These are phyloP conservation scores for Sandelia bainsii DNA, from an alignment of 2,797 vertebrate genomes.

Conservation along the genomic window DNA sequence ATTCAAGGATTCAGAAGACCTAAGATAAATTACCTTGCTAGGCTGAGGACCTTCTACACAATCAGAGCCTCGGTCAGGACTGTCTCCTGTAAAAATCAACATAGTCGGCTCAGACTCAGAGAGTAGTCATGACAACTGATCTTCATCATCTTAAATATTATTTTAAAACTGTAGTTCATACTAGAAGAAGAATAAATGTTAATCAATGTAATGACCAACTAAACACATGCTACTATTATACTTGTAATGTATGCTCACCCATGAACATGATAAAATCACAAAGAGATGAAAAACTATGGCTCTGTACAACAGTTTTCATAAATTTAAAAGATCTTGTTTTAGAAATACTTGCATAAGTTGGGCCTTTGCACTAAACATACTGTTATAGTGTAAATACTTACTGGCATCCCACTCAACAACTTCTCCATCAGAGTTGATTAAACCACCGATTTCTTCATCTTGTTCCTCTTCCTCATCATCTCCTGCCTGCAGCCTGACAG, in stretches of 20 bases:
- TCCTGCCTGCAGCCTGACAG: constrained; percentile 65
- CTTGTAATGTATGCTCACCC: no score
- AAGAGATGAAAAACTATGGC: background rate
- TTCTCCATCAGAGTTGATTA: constrained; percentile 76
- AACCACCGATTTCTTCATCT: constrained; percentile 66
- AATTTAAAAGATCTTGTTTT: background rate
- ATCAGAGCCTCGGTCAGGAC: constrained; percentile 51
- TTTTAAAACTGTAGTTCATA: background rate
- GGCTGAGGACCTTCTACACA: constrained; percentile 42
- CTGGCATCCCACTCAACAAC: constrained; percentile 71
- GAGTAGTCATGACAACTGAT: background rate
- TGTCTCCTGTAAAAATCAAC: constrained; percentile 52
- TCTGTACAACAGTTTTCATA: background rate
- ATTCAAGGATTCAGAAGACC: background rate
- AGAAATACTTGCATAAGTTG: background rate
- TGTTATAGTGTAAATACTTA: constrained; percentile 47
- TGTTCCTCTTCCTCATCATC: constrained; percentile 36
- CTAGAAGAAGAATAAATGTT: background rate
- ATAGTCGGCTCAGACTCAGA: constrained; percentile 4
- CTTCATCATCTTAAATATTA: background rate
- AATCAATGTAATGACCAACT: background rate
- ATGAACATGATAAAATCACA: background rate
- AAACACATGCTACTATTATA: background rate
- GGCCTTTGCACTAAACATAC: background rate
- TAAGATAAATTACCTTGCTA: constrained; percentile 58